phyloP scores from a whole-genome alignment of 2,113 vertebrate genomes.

The Ornithorhynchus anatinus region DNA sequence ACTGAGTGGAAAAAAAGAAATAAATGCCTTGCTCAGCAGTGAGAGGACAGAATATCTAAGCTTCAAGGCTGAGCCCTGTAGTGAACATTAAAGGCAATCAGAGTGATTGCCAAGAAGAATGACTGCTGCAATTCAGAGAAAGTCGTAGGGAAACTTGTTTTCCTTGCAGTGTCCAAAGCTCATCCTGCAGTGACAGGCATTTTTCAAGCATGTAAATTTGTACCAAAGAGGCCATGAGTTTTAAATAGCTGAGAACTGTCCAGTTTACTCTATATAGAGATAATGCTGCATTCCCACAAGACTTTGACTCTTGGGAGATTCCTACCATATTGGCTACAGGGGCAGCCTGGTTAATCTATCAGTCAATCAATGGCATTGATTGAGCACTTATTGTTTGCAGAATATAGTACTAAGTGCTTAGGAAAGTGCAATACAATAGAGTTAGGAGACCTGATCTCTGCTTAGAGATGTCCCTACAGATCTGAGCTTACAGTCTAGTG shows the following conservation, averaged over 20 bases:
- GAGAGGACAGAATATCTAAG: slow-evolving; percentile 19
- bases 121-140: slow-evolving; percentile 10
- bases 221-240: background rate
- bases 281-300: no score
- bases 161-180: slow-evolving; percentile 15
- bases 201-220: background rate
- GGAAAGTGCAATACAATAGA: no score
- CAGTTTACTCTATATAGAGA: no score
- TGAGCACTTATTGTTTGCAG: no score
- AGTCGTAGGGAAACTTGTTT: background rate
- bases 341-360: no score
- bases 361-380: no score
- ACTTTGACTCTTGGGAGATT: no score
- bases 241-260: background rate
- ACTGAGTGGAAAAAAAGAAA: slow-evolving; percentile 5
- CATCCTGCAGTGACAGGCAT: background rate
- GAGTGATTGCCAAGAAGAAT: background rate
- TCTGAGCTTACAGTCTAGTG: no score
- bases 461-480: no score
- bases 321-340: no score
- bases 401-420: no score
- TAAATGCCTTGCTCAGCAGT: slow-evolving; percentile 21
- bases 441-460: no score
- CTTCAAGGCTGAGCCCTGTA: background rate
- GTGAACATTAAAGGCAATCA: slow-evolving; percentile 52